Base-by-base conservation (phyloP, 2,797 vertebrate species). In the Zenarchopterus dispar region DNA sequence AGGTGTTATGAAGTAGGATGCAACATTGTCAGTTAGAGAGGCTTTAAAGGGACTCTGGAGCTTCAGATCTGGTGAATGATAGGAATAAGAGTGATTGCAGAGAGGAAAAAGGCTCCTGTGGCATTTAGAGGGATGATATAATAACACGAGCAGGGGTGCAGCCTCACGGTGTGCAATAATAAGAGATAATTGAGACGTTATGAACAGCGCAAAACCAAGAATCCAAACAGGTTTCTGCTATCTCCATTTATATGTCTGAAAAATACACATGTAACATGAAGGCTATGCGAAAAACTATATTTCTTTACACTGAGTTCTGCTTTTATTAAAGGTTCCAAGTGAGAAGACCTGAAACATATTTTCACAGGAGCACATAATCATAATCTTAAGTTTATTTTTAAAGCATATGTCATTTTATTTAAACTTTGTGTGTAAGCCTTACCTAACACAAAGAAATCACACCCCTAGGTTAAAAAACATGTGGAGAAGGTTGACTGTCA, bases 1-100 rank as follows among this genome's bases (percentile, higher is more conserved):
- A 85, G 82, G 79, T 68, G 17, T 63, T 62, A 54, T 77, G 52
- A 84, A 77, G 69, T 42, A 43, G 44, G 46, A 77, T 44, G 67
- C 73, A 67, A 73, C 54, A 18, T 18, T 55, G 51, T 65, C 0
- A 22, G 78, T 45, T 52, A 1, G 42, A 73, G 59, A 72, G 62
- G 57, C 65, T 74, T 61, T 71, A 66, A 64, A 75, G 66, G 2
- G 23, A 62, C 69, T 68, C 73, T 22, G 44, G 49, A 71, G 75
- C 67, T 61, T 62, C 44, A 70, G 46, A 70, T 67, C 22, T 28
- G 23, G 5, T 43, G 56, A 69, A 28, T 21, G 18, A 66, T 36
- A 41, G 60, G 23, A 49, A 56, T 39, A 21, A 19, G 0, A 1
- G 49, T 62, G 55, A 31, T 31, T 31, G 67, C 22, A 45, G 63